A percentile compares a stretch with the other conserved stretches of the same genome.
Evolutionary conservation across 2,797 vertebrate genomes (phyloP).

Genomic region (Smutsia temminckii): DNA sequence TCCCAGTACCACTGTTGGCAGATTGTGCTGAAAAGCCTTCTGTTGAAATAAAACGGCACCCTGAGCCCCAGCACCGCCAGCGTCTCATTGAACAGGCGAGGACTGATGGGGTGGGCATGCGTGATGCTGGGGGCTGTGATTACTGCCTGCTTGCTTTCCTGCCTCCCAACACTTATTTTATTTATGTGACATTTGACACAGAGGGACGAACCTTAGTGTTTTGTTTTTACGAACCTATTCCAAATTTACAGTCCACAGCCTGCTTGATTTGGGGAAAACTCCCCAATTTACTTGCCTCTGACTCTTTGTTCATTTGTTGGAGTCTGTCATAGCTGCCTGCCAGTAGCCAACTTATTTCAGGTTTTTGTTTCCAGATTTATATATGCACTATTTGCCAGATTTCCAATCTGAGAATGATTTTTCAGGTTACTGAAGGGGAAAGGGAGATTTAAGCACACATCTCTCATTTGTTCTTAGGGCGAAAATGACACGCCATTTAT

Average conservation of each 20-base stretch:
- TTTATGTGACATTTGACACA: not conserved
- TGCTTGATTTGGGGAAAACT: not conserved
- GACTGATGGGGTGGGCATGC: accelerated
- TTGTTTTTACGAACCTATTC: not conserved
- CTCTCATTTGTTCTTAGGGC: conserved; percentile 7
- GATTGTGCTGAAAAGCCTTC: not conserved
- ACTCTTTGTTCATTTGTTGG: not conserved
- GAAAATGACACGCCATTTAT: conserved; percentile 48
- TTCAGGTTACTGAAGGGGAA: not conserved
- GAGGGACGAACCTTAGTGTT: not conserved
- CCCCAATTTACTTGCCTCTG: not conserved
- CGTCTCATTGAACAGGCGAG: not conserved
- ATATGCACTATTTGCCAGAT: not conserved
- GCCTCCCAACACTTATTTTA: not conserved
- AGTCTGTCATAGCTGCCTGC: not conserved
- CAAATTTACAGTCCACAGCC: not conserved
- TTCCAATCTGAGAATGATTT: not conserved
- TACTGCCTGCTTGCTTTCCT: not conserved
- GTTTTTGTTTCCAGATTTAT: not conserved
- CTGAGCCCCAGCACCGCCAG: not conserved
- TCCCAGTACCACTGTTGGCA: not conserved
- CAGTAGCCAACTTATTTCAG: not conserved
- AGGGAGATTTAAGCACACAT: not conserved
- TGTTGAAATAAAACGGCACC: not conserved
- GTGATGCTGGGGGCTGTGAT: not conserved